Evolutionary conservation across 1,140 invertebrate species (phyloP).

Genomic region (Hylyphantes graminicola): DNA sequence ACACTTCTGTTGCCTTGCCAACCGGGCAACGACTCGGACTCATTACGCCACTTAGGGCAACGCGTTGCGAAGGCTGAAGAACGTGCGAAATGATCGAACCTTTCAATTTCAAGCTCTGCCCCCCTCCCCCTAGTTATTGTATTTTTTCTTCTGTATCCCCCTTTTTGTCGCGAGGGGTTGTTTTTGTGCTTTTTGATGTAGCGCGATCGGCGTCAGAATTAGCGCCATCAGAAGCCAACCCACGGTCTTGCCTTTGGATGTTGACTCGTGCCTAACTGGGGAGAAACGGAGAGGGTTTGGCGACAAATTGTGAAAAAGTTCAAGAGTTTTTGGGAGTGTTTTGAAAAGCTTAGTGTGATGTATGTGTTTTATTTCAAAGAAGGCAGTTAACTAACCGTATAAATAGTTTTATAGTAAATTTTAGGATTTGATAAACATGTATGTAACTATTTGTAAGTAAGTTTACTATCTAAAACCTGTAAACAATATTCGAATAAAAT

Average conservation of each 20-base stretch:
- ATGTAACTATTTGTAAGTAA: too few relatives aligned
- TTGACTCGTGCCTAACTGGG: conserved; percentile 39
- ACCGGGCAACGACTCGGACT: conserved; percentile 38
- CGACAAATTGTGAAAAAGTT: conserved; percentile 3
- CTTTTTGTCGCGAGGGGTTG: conserved; percentile 38
- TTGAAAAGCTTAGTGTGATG: not conserved
- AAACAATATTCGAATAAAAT: too few relatives aligned
- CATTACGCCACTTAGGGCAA: conserved; percentile 49
- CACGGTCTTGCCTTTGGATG: not conserved
- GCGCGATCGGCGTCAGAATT: conserved; percentile 46
- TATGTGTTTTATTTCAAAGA: not conserved
- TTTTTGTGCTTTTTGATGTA: conserved; percentile 51
- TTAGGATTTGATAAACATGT: too few relatives aligned
- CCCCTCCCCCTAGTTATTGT: not conserved
- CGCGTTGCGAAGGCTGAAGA: conserved; percentile 30
- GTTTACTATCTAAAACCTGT: too few relatives aligned
- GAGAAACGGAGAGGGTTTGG: not conserved
- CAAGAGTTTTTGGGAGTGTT: not conserved
- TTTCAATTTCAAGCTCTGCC: conserved; percentile 40
- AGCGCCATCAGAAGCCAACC: conserved; percentile 38
- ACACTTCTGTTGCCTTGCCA: conserved; percentile 56
- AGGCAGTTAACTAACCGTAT: too few relatives aligned
- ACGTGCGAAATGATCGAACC: conserved; percentile 48
- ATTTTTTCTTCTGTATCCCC: not conserved
- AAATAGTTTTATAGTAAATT: too few relatives aligned